Evolutionary conservation across 2,113 vertebrate species (phyloP).

Genomic region (Bolborhynchus lineola): DNA sequence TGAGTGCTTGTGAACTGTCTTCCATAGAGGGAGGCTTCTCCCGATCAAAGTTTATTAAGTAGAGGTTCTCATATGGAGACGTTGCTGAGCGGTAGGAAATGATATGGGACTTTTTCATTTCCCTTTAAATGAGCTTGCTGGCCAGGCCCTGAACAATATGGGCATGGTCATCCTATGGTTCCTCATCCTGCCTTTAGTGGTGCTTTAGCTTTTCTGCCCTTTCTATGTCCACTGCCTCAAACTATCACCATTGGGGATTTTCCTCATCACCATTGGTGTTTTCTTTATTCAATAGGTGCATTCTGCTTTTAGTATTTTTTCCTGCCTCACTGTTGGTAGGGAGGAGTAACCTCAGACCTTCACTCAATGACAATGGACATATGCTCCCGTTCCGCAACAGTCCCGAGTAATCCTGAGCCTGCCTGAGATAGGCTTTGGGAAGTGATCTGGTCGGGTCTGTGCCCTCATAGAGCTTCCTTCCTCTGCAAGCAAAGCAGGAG

Average conservation of each 20-base stretch:
- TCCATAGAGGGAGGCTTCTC: constrained; percentile 37
- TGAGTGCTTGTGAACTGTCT: constrained; percentile 52
- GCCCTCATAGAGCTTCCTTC: not conserved
- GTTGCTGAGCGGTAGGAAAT: constrained; percentile 49
- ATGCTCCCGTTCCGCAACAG: not conserved
- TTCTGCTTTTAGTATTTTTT: not conserved
- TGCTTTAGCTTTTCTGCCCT: not conserved
- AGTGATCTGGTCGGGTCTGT: not conserved
- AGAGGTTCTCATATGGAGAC: constrained; percentile 54
- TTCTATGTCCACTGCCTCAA: not conserved
- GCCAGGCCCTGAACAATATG: constrained; percentile 10
- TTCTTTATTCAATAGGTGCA: not conserved
- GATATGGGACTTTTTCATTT: constrained; percentile 53
- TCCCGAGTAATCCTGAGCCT: not conserved
- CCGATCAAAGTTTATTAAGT: constrained; percentile 58
- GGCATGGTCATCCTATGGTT: constrained; percentile 8
- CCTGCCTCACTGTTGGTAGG: not conserved
- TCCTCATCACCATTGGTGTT: not conserved
- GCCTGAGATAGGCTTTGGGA: not conserved
- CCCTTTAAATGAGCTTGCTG: constrained; percentile 44
- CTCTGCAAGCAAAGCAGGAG: not conserved
- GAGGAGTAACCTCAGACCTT: not conserved
- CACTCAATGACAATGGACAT: not conserved
- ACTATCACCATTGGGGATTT: not conserved
- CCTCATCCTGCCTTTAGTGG: not conserved